These are phyloP conservation scores for Lepidostoma basale DNA, from an alignment of 1,140 invertebrate species.

Conservation along the genomic window DNA sequence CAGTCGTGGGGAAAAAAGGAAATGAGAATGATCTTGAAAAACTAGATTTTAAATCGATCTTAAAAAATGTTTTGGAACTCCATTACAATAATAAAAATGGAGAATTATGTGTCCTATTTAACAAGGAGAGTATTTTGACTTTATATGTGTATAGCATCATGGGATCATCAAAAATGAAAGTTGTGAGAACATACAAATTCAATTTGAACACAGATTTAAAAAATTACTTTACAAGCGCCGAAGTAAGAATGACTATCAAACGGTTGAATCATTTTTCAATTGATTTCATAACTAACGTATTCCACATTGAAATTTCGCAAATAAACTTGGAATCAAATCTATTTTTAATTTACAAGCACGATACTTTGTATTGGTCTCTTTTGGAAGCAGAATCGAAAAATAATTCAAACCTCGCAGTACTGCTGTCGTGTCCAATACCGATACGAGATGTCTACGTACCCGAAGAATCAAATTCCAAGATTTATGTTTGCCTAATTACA, in stretches of 20 bases:
- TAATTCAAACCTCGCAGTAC: not conserved
- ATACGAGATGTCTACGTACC: not conserved
- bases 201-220: not conserved
- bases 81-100: not conserved
- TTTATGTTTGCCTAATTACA: conserved; percentile 19
- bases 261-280: conserved; percentile 21
- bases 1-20: not conserved
- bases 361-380: conserved; percentile 14
- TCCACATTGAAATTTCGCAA: conserved; percentile 22
- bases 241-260: conserved; percentile 6
- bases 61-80: conserved; percentile 11
- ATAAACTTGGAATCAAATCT: conserved; percentile 6
- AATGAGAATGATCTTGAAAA: conserved; percentile 4
- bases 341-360: not conserved
- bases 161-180: conserved; percentile 24
- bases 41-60: conserved; percentile 19
- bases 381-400: not conserved
- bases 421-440: not conserved
- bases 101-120: conserved; percentile 15
- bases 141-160: conserved; percentile 15
- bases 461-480: conserved; percentile 10
- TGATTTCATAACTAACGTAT: conserved; percentile 19
- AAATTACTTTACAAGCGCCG: not conserved
- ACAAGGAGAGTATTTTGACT: not conserved
- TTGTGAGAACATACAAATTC: conserved; percentile 2